phyloP scores from a whole-genome alignment of 2,888 invertebrate species.

The Diarsia brunnea region DNA sequence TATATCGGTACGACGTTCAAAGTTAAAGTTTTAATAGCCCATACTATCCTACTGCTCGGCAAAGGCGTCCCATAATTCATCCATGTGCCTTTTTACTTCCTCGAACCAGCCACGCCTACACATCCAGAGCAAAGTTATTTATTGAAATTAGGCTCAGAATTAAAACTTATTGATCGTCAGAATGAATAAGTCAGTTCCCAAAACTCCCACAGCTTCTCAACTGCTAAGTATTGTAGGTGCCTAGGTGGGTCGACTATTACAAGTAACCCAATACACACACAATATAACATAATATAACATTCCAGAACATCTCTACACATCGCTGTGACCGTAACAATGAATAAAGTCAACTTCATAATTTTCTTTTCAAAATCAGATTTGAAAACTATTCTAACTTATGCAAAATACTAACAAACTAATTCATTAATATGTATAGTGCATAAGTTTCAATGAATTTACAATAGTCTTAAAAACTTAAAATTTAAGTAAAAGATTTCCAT shows the following conservation, averaged over 20 bases:
- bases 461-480: slow-evolving; percentile 17
- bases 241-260: too few relatives aligned
- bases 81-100: too few relatives aligned
- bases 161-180: neutral
- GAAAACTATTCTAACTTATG: slow-evolving; percentile 25
- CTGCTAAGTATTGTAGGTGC: neutral
- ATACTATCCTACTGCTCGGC: too few relatives aligned
- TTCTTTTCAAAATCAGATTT: slow-evolving; percentile 10
- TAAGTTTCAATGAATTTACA: slow-evolving; percentile 16
- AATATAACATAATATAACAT: neutral
- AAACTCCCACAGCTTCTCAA: neutral
- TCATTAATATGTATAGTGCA: slow-evolving; percentile 21
- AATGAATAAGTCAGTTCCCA: neutral
- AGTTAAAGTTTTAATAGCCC: too few relatives aligned
- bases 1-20: too few relatives aligned
- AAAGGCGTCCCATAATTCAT: too few relatives aligned
- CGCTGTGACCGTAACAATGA: neutral
- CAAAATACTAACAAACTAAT: slow-evolving; percentile 18
- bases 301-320: neutral
- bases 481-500: slow-evolving; percentile 15
- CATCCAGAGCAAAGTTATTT: neutral
- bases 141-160: neutral
- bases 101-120: too few relatives aligned
- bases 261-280: neutral
- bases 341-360: slow-evolving; percentile 13